Base-by-base conservation (phyloP, 2,113 vertebrate genomes). In the Semnornis frantzii region DNA sequence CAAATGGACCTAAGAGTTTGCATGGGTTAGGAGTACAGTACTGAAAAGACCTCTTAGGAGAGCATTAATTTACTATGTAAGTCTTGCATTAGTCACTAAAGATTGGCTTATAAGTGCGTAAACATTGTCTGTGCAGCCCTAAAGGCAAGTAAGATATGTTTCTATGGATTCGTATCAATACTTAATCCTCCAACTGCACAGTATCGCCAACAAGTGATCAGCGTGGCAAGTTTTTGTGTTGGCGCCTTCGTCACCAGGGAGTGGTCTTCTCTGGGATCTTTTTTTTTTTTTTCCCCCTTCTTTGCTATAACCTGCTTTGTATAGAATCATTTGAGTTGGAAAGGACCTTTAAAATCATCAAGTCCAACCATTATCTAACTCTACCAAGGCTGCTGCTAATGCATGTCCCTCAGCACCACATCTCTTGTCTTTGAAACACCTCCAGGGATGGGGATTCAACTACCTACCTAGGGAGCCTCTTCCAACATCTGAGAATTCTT, bases 161-260 rank as follows among this genome's bases (percentile, higher is more conserved):
- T 76, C 30, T 74, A 1, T 82, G 44, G 12, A 27, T 85, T 80
- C 70, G 4, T 90, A n/a, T 74, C 18, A 11, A 17, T 23, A 46
- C 3, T 71, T 76, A 25, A 4, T 73, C 39, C 87, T 18, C 30
- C 30, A 44, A 27, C 25, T 79, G 39, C 11, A 15, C 9, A 6
- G 0, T 21, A 31, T 72, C 54, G 86, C n/a, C 64, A 52, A 27
- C 18, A 28, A 27, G 18, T 77, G 44, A 39, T 37, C 31, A 28
- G 12, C 6, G 2, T 20, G 50, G 15, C 73, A 64, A 42, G 3
- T 77, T 85, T 85, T 85, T 85, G 9, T 68, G 23, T 80, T 17
- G 13, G 13, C 78, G 79, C 74, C 18, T 34, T 13, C 0, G 0
- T 37, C 33, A 33, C 44, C 10, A 9, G 7, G 28, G 18, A 15